Evolutionary conservation across 2,888 invertebrate genomes (phyloP).

Genomic region (Blastobasis lacticolella): DNA sequence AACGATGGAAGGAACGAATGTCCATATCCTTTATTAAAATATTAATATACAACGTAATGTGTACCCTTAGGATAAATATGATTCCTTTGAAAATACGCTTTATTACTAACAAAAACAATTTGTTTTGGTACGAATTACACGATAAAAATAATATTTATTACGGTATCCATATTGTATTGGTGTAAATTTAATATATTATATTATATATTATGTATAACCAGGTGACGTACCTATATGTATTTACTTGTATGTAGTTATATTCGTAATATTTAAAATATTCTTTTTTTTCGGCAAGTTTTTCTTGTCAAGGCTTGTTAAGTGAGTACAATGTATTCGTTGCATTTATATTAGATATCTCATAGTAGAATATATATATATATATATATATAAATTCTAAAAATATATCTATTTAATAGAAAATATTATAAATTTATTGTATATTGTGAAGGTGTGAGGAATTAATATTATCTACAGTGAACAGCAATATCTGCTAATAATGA

Average conservation of each 20-base stretch:
- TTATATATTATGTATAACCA: background rate
- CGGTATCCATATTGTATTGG: background rate
- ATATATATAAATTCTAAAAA: background rate
- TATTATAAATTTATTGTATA: background rate
- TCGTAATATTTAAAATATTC: background rate
- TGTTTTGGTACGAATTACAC: slow-evolving; percentile 14
- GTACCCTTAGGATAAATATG: slow-evolving; percentile 11
- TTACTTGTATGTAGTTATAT: background rate
- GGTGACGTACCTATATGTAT: background rate
- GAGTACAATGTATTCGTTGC: background rate
- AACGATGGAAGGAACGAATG: slow-evolving; percentile 24
- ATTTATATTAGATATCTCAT: background rate
- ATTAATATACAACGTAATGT: slow-evolving; percentile 7
- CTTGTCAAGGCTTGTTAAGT: background rate
- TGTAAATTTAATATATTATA: background rate
- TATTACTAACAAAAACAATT: slow-evolving; percentile 10
- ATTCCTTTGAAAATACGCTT: background rate
- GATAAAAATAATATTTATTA: background rate
- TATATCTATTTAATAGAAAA: background rate
- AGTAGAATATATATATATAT: background rate
- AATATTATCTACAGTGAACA: too few species aligned
- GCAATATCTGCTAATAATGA: too few species aligned
- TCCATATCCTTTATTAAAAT: slow-evolving; percentile 36
- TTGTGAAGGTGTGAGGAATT: background rate
- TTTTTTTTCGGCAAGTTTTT: background rate